Percentiles rank a stretch among this genome's conserved stretches.
Evolutionary conservation across 1,140 invertebrate genomes (phyloP).

Genomic region (Temnothorax curvispinosus): DNA sequence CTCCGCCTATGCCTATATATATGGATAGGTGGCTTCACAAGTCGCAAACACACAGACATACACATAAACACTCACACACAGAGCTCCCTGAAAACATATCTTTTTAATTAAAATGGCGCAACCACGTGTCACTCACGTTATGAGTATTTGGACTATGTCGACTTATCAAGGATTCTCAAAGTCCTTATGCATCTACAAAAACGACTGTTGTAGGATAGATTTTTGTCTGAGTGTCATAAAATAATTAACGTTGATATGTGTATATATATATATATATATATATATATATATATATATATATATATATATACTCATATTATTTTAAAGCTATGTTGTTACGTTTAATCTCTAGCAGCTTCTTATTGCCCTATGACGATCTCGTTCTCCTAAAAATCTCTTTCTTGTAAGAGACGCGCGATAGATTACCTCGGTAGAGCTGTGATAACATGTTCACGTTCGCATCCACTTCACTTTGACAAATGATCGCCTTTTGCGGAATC

Average conservation of each 20-base stretch:
- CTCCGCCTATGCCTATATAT: conserved; percentile 83
- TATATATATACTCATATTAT: neutral
- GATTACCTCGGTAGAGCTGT: conserved; percentile 71
- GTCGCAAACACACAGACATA: conserved; percentile 28
- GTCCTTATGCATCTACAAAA: conserved; percentile 33
- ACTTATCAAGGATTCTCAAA: neutral
- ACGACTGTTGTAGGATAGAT: neutral
- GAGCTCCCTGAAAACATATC: conserved; percentile 39
- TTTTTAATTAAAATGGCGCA: conserved; percentile 70
- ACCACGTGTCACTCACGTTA: neutral
- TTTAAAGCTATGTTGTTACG: conserved; percentile 22
- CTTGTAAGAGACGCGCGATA: conserved; percentile 71
- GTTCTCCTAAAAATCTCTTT: conserved; percentile 67
- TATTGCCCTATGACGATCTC: conserved; percentile 12
- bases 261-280: neutral
- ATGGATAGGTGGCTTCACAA: conserved; percentile 36
- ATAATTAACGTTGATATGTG: neutral
- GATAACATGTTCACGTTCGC: conserved; percentile 77
- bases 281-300: too few relatives aligned
- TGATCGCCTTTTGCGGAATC: conserved; percentile 67
- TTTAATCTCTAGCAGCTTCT: conserved; percentile 23
- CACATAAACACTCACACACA: neutral
- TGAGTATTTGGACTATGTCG: neutral
- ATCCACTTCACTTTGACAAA: conserved; percentile 78
- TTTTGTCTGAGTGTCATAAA: neutral